Percentiles rank a stretch among this genome's conserved stretches.
Evolutionary conservation across 2,797 vertebrate species (phyloP).

Genomic region (Brachyrhaphis roseni): DNA sequence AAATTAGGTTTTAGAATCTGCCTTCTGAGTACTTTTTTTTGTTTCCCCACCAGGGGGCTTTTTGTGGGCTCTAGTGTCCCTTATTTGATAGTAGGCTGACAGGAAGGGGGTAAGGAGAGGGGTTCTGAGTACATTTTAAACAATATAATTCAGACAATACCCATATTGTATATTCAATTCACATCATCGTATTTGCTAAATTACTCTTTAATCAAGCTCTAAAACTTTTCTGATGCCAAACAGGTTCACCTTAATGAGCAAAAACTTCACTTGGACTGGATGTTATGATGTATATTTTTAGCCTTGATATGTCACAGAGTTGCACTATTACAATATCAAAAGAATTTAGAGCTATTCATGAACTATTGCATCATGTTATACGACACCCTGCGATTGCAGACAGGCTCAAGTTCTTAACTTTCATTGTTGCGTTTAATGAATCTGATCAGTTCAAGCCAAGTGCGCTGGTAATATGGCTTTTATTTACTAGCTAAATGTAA

Average conservation of each 20-base stretch:
- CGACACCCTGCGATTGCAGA: neutral
- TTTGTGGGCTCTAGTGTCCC: too few species aligned
- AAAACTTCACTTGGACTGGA: neutral
- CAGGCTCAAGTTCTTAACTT: neutral
- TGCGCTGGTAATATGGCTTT: neutral
- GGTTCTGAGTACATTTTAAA: neutral
- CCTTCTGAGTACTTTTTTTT: neutral
- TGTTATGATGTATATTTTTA: neutral
- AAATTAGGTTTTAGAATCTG: neutral
- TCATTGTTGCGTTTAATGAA: neutral
- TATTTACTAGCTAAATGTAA: neutral
- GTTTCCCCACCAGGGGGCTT: too few species aligned
- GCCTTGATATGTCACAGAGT: neutral
- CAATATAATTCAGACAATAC: neutral
- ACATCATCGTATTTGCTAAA: neutral
- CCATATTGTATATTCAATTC: neutral
- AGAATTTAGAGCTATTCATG: neutral
- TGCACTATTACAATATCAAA: neutral
- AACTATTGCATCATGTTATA: neutral
- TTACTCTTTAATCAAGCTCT: neutral
- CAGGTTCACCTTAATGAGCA: neutral
- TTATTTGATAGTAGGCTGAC: too few species aligned
- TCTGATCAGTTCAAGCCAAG: neutral
- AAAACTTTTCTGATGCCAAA: neutral
- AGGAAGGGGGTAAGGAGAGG: too few species aligned